These are phyloP conservation scores for Dryocosmus kuriphilus DNA, from an alignment of 2,888 invertebrate species.

Conservation along the genomic window DNA sequence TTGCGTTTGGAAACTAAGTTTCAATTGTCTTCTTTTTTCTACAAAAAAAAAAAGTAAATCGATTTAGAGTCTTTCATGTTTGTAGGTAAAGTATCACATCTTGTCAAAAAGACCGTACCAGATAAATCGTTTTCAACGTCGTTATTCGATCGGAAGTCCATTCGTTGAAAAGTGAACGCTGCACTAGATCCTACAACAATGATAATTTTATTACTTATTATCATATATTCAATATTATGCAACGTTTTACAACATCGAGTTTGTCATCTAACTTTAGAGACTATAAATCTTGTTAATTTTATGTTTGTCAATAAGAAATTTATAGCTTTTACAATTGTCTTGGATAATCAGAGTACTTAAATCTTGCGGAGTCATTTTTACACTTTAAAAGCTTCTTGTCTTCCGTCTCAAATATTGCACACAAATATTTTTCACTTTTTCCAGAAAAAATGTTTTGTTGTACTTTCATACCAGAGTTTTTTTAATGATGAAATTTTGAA, in stretches of 20 bases:
- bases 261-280: too few species aligned
- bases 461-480: too few species aligned
- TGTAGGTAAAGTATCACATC: neutral
- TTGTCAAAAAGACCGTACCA: constrained; percentile 61
- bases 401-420: too few species aligned
- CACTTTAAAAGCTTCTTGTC: neutral
- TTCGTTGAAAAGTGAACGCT: constrained; percentile 72
- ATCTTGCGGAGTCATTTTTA: neutral
- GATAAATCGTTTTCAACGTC: constrained; percentile 75
- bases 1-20: constrained; percentile 79
- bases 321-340: neutral
- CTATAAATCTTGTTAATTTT: too few species aligned
- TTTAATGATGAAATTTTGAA: neutral
- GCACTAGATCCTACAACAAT: constrained; percentile 68
- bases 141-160: constrained; percentile 74
- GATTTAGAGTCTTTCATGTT: constrained; percentile 1
- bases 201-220: neutral
- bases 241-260: too few species aligned
- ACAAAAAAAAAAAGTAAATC: constrained; percentile 62
- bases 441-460: neutral
- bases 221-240: neutral
- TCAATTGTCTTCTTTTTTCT: constrained; percentile 82
- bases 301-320: too few species aligned
- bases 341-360: neutral
- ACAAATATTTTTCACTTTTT: neutral